These are phyloP conservation scores for Vidua macroura DNA, from an alignment of 2,113 vertebrate genomes.

Conservation along the genomic window DNA sequence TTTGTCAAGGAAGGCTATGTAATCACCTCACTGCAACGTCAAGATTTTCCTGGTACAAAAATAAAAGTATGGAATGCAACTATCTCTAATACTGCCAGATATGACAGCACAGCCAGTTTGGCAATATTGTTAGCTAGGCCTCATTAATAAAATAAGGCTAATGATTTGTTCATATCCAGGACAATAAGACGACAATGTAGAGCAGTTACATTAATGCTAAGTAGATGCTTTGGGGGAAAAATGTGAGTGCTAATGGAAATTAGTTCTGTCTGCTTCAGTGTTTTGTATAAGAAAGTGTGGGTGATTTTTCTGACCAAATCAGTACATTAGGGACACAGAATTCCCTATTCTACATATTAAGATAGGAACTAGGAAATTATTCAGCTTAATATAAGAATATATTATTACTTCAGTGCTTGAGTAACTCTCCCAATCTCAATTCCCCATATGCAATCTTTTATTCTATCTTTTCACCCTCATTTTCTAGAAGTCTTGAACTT, in stretches of 20 bases:
- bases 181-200: conserved; percentile 71
- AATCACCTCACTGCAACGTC: neutral
- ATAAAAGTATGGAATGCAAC: neutral
- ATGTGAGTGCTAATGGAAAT: conserved; percentile 29
- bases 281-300: conserved; percentile 33
- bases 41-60: neutral
- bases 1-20: neutral
- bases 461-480: conserved; percentile 56
- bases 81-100: conserved; percentile 30
- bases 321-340: conserved; percentile 44
- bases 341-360: conserved; percentile 48
- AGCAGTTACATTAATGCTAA: conserved; percentile 64
- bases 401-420: conserved; percentile 26
- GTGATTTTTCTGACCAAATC: conserved; percentile 58
- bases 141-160: conserved; percentile 79
- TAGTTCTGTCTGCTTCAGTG: conserved; percentile 52
- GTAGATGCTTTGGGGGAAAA: conserved; percentile 58
- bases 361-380: conserved; percentile 40
- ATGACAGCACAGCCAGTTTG: conserved; percentile 50
- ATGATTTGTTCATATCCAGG: conserved; percentile 79
- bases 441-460: conserved; percentile 56
- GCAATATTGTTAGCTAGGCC: conserved; percentile 65
- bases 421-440: conserved; percentile 17
- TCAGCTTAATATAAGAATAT: conserved; percentile 41
- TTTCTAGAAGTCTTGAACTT: conserved; percentile 53